Evolutionary conservation across 2,113 vertebrate genomes (phyloP), one percentile per base, ranked within the genome.

Genomic region (Podocnemis expansa): DNA sequence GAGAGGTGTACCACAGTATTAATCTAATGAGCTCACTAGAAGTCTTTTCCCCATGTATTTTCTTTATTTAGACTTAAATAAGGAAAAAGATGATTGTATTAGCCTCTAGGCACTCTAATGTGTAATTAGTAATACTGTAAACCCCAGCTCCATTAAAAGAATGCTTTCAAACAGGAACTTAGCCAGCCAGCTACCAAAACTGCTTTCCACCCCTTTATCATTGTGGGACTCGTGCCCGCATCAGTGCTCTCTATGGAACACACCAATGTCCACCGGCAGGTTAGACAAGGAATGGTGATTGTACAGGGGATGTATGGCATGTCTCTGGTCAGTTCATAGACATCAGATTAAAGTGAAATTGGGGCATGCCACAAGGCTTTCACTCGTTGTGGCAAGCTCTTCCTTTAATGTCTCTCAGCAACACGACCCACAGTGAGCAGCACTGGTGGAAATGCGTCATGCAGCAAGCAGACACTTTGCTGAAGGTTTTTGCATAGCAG

Each of bases 211-310:
- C 70, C 73, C 31, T 54, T 82, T 51, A 10, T 21, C 10, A 38
- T 38, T 5, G 3, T 1, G 1, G 2, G 29, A 82, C 75, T 55
- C 0, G 0, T 60, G 94, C 10, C 16, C 87, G 82, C 67, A 82
- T 67, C 45, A n/a, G 51, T 52, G 14, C 31, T 7, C 31, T 55
- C 11, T 0, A 1, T 22, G 8, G 27, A 76, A 47, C 8, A 73
- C 34, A 7, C 24, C 60, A 67, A 22, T 70, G 67, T 45, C 14
- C 47, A 89, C 60, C 13, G 60, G 12, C 21, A 12, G 9, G 21
- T 5, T 51, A 49, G 4, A 51, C 12, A 12, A 22, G 22, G 34
- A 25, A 52, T 3, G 12, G n/a, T 9, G 34, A 51, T 22, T 52
- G 11, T 38, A n/a, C 22, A 49, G 10, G 1, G n/a, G 34, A 38